Evolutionary conservation across 2,888 invertebrate species (phyloP).

Genomic region (Herminia tarsipennalis): DNA sequence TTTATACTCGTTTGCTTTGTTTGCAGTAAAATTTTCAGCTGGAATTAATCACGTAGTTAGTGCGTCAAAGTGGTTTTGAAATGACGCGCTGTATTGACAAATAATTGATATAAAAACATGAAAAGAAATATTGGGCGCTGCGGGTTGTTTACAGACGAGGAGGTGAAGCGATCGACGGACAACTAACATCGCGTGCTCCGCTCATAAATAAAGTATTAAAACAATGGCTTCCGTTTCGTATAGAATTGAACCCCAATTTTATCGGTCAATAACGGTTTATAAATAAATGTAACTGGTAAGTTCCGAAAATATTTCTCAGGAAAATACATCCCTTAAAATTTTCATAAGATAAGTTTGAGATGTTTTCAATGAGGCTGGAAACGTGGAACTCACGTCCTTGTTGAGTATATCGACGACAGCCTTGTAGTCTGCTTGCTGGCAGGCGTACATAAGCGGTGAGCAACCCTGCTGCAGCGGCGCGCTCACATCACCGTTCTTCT

Average conservation of each 20-base stretch:
- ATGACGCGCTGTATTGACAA: conserved; percentile 13
- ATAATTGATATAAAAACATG: conserved; percentile 33
- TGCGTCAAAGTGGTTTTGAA: conserved; percentile 15
- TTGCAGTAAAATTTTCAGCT: too few relatives aligned
- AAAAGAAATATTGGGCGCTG: conserved; percentile 37
- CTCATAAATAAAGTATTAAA: conserved; percentile 42
- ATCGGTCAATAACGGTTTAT: not conserved
- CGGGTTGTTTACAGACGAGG: conserved; percentile 63
- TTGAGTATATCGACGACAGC: conserved; percentile 91
- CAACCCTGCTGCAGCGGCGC: conserved; percentile 88
- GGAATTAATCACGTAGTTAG: too few relatives aligned
- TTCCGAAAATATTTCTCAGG: not conserved
- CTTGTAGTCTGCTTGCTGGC: conserved; percentile 94
- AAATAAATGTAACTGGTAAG: not conserved
- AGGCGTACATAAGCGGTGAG: conserved; percentile 95
- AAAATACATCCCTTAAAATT: not conserved
- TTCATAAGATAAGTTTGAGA: too few relatives aligned
- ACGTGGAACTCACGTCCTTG: conserved; percentile 88
- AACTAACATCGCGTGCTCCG: conserved; percentile 69
- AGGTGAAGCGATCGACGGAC: conserved; percentile 49
- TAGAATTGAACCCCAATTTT: conserved; percentile 10
- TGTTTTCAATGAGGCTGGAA: conserved; percentile 5
- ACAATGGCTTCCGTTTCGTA: conserved; percentile 58
- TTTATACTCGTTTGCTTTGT: too few relatives aligned
- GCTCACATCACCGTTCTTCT: conserved; percentile 68